Evolutionary conservation across 2,888 invertebrate species (phyloP).

Genomic region (Cosmia trapezina): DNA sequence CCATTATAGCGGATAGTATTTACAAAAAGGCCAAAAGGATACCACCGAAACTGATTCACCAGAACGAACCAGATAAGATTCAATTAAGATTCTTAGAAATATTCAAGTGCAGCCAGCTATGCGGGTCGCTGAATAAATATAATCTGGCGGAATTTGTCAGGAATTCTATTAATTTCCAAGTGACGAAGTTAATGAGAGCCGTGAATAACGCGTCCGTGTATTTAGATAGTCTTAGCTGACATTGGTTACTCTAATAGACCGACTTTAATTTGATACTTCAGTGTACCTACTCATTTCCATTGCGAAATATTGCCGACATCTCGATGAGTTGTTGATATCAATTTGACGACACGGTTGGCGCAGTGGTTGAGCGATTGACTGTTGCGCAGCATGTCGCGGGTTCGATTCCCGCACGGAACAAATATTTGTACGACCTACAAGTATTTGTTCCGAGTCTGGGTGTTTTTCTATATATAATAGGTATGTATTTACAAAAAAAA

Average conservation of each 20-base stretch:
- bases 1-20: conserved; percentile 76
- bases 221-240: conserved; percentile 84
- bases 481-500: no score
- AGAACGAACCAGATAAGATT: conserved; percentile 79
- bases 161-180: conserved; percentile 78
- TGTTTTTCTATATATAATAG: no score
- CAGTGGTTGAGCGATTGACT: no score
- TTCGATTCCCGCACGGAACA: no score
- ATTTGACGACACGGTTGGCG: no score
- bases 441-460: no score
- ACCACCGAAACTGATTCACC: conserved; percentile 80
- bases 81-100: conserved; percentile 75
- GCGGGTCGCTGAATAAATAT: conserved; percentile 74
- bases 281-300: no score
- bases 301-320: not conserved
- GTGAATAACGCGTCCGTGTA: conserved; percentile 81
- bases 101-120: conserved; percentile 77
- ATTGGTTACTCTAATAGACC: conserved; percentile 22
- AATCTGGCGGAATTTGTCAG: conserved; percentile 80
- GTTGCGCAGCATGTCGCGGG: no score
- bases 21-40: conserved; percentile 81
- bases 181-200: conserved; percentile 77
- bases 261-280: not conserved
- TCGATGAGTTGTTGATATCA: not conserved
- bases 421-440: no score